phyloP scores from a whole-genome alignment of 2,797 vertebrate genomes.

The Anabas testudineus region DNA sequence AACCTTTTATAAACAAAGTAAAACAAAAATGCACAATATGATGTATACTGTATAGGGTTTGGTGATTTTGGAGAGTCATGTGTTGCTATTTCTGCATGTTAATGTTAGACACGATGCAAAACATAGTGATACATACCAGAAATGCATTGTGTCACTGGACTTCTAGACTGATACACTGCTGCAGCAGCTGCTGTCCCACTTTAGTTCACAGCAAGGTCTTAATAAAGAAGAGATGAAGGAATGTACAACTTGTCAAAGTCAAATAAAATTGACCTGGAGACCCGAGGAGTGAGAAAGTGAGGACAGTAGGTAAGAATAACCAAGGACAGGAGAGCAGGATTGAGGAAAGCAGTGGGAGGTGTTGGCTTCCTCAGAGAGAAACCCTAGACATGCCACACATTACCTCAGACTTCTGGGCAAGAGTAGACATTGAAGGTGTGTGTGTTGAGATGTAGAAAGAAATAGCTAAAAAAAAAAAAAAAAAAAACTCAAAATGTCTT shows the following conservation, averaged over 20 bases:
- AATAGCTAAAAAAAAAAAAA: background rate
- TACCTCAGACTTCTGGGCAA: slow-evolving; percentile 57
- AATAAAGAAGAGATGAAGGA: background rate
- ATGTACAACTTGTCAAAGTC: background rate
- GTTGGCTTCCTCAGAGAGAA: slow-evolving; percentile 57
- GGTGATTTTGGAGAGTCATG: background rate
- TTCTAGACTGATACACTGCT: background rate
- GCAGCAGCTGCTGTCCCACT: background rate
- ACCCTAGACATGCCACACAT: slow-evolving; percentile 67
- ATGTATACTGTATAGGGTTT: no score
- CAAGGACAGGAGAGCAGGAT: slow-evolving; percentile 53
- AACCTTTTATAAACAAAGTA: no score
- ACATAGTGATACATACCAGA: background rate
- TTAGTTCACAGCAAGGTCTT: background rate
- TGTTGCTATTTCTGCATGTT: background rate
- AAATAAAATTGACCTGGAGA: slow-evolving; percentile 27
- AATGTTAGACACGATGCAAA: background rate
- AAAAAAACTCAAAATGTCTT: background rate
- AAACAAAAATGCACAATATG: no score
- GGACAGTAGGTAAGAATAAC: slow-evolving; percentile 52
- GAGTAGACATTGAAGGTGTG: background rate
- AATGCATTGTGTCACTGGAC: background rate
- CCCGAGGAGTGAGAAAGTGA: slow-evolving; percentile 16
- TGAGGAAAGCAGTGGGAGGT: slow-evolving; percentile 49
- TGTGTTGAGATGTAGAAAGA: background rate